Evolutionary conservation across 1,140 invertebrate species (phyloP).

Genomic region (Sitodiplosis mosellana): DNA sequence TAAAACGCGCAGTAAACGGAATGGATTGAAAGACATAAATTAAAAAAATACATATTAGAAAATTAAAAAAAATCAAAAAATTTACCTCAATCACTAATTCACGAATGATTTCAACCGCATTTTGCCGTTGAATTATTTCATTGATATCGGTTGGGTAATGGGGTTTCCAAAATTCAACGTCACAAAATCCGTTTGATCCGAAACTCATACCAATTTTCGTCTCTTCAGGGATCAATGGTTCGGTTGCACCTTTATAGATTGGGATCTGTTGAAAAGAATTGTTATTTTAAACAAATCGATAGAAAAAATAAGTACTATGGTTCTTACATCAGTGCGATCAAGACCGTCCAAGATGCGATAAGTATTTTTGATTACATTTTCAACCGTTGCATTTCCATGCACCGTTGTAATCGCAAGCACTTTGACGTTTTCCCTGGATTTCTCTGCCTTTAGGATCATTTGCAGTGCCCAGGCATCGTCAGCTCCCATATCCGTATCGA

Average conservation of each 20-base stretch:
- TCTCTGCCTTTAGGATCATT: slow-evolving; percentile 34
- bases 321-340: slow-evolving; percentile 30
- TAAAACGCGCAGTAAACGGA: not conserved
- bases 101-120: slow-evolving; percentile 26
- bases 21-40: no score
- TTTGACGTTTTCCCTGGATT: slow-evolving; percentile 21
- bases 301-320: slow-evolving; percentile 6
- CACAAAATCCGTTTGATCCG: slow-evolving; percentile 48
- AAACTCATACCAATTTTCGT: slow-evolving; percentile 15
- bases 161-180: slow-evolving; percentile 13
- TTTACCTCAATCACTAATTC: slow-evolving; percentile 25
- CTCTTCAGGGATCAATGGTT: slow-evolving; percentile 25
- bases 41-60: no score
- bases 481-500: slow-evolving; percentile 42
- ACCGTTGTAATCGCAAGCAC: slow-evolving; percentile 43
- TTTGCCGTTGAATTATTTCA: slow-evolving; percentile 9
- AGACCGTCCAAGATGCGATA: slow-evolving; percentile 32
- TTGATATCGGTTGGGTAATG: no score
- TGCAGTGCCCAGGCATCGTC: slow-evolving; percentile 45
- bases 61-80: slow-evolving; percentile 5
- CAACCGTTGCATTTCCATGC: slow-evolving; percentile 37
- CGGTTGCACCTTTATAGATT: slow-evolving; percentile 36
- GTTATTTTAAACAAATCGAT: no score
- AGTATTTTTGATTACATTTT: slow-evolving; percentile 39
- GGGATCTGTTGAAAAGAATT: slow-evolving; percentile 32